Conservation (phyloP, 2,797 vertebrate genomes). For the Melopsittacus undulatus region DNA sequence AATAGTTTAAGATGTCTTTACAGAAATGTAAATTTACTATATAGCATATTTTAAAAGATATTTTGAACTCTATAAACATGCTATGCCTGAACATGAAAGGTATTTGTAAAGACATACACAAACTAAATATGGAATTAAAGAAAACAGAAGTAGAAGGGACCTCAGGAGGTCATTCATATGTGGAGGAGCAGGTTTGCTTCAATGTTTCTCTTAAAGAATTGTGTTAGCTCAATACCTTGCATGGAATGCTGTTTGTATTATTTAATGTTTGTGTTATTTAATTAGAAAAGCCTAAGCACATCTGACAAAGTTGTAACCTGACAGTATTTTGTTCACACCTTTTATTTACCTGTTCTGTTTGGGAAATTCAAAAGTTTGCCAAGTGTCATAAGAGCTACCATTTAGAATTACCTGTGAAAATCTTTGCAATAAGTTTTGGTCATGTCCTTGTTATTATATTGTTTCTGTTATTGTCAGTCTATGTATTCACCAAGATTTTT, state of each 20-base stretch:
- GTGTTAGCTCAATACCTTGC: slow-evolving; percentile 4
- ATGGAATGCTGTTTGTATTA: slow-evolving; percentile 26
- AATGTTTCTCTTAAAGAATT: neutral
- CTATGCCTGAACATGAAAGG: neutral
- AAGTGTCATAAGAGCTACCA: neutral
- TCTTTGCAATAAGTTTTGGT: neutral
- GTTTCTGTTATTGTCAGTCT: neutral
- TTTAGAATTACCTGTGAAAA: neutral
- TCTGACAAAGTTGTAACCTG: neutral
- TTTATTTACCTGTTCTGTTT: neutral
- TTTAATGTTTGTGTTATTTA: slow-evolving; percentile 30
- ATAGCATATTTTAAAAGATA: slow-evolving; percentile 30
- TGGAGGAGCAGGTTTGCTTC: neutral
- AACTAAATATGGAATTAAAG: neutral
- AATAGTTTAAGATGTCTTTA: slow-evolving; percentile 34
- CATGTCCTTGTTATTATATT: neutral
- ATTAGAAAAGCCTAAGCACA: neutral
- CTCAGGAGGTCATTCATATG: neutral
- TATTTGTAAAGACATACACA: neutral
- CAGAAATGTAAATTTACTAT: slow-evolving; percentile 33
- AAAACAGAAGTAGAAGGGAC: neutral
- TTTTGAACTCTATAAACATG: slow-evolving; percentile 24
- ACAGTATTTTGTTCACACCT: neutral
- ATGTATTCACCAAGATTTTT: neutral
- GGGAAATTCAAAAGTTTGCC: neutral